phyloP scores from a whole-genome alignment of 2,113 vertebrate species.

The Rhinogobius similis region DNA sequence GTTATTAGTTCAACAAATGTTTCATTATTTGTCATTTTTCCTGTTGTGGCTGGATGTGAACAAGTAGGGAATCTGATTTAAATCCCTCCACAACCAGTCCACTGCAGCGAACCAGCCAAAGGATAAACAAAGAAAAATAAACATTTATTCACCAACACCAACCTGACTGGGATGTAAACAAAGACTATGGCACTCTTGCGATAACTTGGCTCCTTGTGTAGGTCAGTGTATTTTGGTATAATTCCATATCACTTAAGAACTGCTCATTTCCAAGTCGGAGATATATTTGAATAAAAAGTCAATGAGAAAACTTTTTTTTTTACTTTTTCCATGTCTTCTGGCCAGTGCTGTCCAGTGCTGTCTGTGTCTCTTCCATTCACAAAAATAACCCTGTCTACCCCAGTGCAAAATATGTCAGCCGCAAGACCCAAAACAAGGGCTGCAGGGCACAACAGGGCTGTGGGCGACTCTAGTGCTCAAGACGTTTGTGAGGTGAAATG shows the following conservation, averaged over 20 bases:
- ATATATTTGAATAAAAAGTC: neutral
- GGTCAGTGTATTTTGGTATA: neutral
- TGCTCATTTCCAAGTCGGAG: neutral
- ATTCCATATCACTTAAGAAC: neutral
- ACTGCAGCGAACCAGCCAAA: no score
- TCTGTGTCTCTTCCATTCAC: neutral
- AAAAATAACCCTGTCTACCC: conserved; percentile 1
- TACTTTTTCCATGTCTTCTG: neutral
- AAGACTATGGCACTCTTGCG: no score
- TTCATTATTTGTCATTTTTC: no score
- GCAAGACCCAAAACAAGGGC: neutral
- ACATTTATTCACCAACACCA: no score
- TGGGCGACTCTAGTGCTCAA: no score
- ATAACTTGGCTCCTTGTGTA: no score
- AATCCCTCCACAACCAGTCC: no score
- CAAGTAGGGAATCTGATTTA: no score
- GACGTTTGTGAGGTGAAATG: neutral
- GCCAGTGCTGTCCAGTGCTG: neutral
- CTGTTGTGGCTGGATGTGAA: no score
- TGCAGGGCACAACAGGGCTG: neutral
- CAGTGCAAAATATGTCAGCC: neutral
- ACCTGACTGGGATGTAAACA: no score
- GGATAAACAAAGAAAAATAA: no score
- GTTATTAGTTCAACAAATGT: no score
- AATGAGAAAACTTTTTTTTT: neutral